These are phyloP conservation scores for Echinops telfairi DNA, from an alignment of 2,113 vertebrate genomes.

Conservation along the genomic window DNA sequence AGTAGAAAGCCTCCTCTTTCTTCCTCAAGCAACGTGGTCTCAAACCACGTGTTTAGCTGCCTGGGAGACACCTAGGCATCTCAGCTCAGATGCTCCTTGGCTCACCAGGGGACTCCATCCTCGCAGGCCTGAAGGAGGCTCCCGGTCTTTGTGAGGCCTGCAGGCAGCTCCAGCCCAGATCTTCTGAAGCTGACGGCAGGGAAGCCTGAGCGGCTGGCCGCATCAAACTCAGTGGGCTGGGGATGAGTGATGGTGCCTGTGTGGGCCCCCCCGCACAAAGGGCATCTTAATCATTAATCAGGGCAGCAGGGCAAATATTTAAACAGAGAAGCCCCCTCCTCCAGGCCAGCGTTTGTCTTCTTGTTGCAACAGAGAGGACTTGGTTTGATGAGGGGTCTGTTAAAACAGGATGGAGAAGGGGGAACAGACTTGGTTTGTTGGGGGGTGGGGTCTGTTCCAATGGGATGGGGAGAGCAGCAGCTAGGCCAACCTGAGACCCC, in stretches of 20 bases:
- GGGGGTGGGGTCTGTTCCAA: not conserved
- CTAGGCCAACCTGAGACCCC: not conserved
- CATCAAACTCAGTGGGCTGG: not conserved
- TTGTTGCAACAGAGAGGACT: constrained; percentile 40
- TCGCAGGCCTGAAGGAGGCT: constrained; percentile 3
- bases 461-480: not conserved
- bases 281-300: constrained; percentile 59
- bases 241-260: constrained; percentile 24
- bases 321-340: constrained; percentile 69
- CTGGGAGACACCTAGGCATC: not conserved
- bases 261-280: constrained; percentile 49
- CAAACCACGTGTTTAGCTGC: no score
- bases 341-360: constrained; percentile 58
- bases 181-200: not conserved
- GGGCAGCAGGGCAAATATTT: constrained; percentile 74
- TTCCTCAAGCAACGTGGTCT: no score
- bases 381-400: not conserved
- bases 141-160: not conserved
- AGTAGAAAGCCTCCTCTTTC: no score
- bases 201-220: not conserved
- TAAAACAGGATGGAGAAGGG: not conserved
- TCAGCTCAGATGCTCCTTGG: not conserved
- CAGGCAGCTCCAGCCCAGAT: not conserved
- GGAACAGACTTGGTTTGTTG: not conserved
- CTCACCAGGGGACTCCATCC: not conserved